A percentile compares a stretch with the other conserved stretches of the same genome.
Conservation (phyloP, 2,797 vertebrate species). For the Paedocypris micromegethes region DNA sequence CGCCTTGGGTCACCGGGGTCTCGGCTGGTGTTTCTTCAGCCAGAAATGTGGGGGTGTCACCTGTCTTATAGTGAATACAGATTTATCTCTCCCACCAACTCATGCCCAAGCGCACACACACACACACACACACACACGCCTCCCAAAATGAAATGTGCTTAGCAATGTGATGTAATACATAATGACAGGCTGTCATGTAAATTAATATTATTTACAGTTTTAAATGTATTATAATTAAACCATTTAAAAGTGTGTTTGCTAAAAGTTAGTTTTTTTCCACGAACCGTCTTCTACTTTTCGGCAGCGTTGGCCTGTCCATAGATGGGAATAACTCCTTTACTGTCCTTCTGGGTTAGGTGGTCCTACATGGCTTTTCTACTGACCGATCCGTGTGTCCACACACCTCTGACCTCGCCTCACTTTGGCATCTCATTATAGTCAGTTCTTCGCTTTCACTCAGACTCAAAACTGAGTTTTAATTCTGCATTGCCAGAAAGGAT, state of each 20-base stretch:
- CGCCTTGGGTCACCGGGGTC: not conserved
- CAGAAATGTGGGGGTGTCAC: slow-evolving; percentile 31
- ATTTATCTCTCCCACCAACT: slow-evolving; percentile 8
- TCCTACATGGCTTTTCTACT: slow-evolving; percentile 14
- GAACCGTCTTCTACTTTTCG: slow-evolving; percentile 31
- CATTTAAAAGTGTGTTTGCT: not conserved
- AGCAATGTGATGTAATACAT: slow-evolving; percentile 31
- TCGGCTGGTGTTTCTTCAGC: slow-evolving; percentile 19
- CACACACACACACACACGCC: slow-evolving; percentile 9
- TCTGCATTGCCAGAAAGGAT: slow-evolving; percentile 29
- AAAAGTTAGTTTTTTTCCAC: slow-evolving; percentile 32
- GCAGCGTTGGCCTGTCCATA: slow-evolving; percentile 26
- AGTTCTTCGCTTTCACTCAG: slow-evolving; percentile 18
- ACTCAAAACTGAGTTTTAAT: slow-evolving; percentile 11
- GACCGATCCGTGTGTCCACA: slow-evolving; percentile 20
- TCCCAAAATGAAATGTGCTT: slow-evolving; percentile 26
- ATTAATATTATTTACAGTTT: slow-evolving; percentile 37
- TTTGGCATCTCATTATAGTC: slow-evolving; percentile 23
- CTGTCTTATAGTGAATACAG: slow-evolving; percentile 24
- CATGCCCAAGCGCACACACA: slow-evolving; percentile 10
- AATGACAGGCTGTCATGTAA: slow-evolving; percentile 4
- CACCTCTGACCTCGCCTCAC: slow-evolving; percentile 29
- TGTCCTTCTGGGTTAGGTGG: slow-evolving; percentile 10
- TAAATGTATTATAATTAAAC: slow-evolving; percentile 18
- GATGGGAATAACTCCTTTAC: slow-evolving; percentile 6